Evolutionary conservation across 1,140 invertebrate species (phyloP).

Genomic region (Antheraea pernyi): DNA sequence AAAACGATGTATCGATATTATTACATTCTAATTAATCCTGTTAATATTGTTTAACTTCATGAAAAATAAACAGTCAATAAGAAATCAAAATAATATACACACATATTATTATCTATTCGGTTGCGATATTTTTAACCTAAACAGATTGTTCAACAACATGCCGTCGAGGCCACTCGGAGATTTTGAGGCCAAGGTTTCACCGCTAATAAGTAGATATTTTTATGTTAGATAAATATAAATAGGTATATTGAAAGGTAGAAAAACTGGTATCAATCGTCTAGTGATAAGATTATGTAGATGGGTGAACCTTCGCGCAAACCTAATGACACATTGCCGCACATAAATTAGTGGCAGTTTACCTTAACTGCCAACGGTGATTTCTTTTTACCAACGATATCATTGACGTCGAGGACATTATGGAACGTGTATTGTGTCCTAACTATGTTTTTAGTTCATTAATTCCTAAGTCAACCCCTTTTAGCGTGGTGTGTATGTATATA

Average conservation of each 20-base stretch:
- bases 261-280: constrained; percentile 27
- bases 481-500: constrained; percentile 28
- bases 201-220: constrained; percentile 68
- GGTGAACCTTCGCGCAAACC: constrained; percentile 14
- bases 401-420: constrained; percentile 17
- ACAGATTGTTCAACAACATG: constrained; percentile 65
- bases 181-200: constrained; percentile 70
- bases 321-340: constrained; percentile 19
- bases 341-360: constrained; percentile 26
- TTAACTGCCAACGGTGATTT: constrained; percentile 9
- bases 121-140: constrained; percentile 66
- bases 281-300: constrained; percentile 16
- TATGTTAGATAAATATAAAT: constrained; percentile 45
- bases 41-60: neutral
- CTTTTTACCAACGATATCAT: constrained; percentile 17
- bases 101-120: constrained; percentile 52
- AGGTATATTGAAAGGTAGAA: constrained; percentile 32
- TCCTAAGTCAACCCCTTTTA: constrained; percentile 49
- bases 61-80: constrained; percentile 12
- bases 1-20: neutral
- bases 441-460: constrained; percentile 43
- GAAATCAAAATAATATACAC: constrained; percentile 36
- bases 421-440: constrained; percentile 19
- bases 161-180: constrained; percentile 52
- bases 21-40: neutral